Base-by-base conservation (phyloP, 1,140 invertebrate genomes). In the Aphidius ervi region DNA sequence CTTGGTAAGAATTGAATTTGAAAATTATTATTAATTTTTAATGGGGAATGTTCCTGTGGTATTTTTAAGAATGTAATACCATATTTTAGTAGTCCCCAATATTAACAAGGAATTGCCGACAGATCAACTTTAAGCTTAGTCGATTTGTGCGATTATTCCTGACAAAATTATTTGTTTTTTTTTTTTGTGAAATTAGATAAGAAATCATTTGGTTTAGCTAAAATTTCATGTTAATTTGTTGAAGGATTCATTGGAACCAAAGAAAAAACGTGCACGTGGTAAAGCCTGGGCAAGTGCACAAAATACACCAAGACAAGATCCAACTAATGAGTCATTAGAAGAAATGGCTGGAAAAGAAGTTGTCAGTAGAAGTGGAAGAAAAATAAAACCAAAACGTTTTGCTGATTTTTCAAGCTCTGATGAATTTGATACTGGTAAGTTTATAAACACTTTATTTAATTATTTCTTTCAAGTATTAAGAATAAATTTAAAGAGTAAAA, bases 301-400 rank as follows among this genome's bases (percentile, higher is more conserved):
- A 4, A 54, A 10, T n/a, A 50, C 67, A 9, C 50, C 68, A 9
- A 75, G 72, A 56, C 70, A 71, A 20, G 74, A 77, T 8, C 50
- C 60, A 9, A 58, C 60, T 41, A 49, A 68, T 2, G 77, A 78
- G 47, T 74, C 73, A 1, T 73, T 75, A 60, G 78, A 79, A 55
- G 78, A 79, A 47, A 67, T 72, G 0, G 63, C 67, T 37, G 70
- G 70, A 42, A 80, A 78, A 61, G 86, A 89, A 71, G 74, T 86
- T 10, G 82, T 87, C 5, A 89, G 87, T 71, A 83, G 88, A 37
- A 90, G 88, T 71, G 88, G 88, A 0, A 81, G 90, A 40, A 91
- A 89, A 77, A 87, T 90, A 60, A 88, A 88, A 70, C 86, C 85
- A 0, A 90, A 90, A 71, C 79, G 74, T 67, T 84, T 79, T 63